These are phyloP conservation scores for Drosophila sucinea DNA, from an alignment of 1,140 invertebrate genomes.

Conservation along the genomic window DNA sequence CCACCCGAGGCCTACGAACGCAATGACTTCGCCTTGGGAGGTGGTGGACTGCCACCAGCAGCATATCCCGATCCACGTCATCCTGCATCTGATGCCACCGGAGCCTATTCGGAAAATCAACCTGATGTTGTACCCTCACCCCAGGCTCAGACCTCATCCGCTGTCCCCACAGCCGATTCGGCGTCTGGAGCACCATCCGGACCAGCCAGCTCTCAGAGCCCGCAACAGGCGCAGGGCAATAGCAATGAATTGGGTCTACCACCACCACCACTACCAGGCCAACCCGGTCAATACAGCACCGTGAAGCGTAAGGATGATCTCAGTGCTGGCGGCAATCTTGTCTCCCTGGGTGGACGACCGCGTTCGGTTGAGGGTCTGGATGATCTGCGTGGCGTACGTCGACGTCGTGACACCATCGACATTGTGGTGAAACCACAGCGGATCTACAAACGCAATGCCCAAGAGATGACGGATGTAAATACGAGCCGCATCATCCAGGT, in stretches of 20 bases:
- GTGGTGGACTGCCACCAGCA: constrained; percentile 88
- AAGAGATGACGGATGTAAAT: constrained; percentile 97
- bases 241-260: constrained; percentile 88
- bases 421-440: constrained; percentile 86
- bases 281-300: constrained; percentile 89
- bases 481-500: constrained; percentile 96
- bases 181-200: constrained; percentile 49
- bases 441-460: constrained; percentile 93
- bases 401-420: constrained; percentile 86
- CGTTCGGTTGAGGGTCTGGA: constrained; percentile 89
- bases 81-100: constrained; percentile 88
- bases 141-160: constrained; percentile 87
- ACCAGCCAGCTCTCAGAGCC: constrained; percentile 87
- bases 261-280: constrained; percentile 91
- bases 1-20: constrained; percentile 86
- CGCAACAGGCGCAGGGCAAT: constrained; percentile 82
- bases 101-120: constrained; percentile 92
- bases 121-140: constrained; percentile 91
- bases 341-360: constrained; percentile 91
- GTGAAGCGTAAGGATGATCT: constrained; percentile 90
- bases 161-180: constrained; percentile 79
- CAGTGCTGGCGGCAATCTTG: constrained; percentile 91
- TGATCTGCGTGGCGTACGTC: constrained; percentile 88
- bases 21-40: constrained; percentile 89
- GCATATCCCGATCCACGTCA: constrained; percentile 92